Evolutionary conservation across 2,113 vertebrate species (phyloP), one percentile per base, ranked within the genome.

Genomic region (Vanacampus margaritifer): DNA sequence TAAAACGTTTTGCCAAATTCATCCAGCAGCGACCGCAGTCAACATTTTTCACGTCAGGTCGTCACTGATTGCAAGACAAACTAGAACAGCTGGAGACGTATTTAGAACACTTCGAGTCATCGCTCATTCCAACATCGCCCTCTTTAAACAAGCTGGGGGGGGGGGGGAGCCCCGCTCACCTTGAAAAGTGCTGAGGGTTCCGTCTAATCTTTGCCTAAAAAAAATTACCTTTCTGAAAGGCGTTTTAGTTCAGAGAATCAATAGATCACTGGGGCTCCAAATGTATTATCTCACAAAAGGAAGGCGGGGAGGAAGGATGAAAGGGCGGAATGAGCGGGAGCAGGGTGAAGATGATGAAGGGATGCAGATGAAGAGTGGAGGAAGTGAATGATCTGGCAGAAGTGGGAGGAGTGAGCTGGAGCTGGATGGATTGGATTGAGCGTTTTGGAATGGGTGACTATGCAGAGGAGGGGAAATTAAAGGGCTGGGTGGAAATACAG

Each of bases 191-290:
- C 73, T 71, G 75, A 28, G 56, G 56, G 76, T 89, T 84, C 80
- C 81, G 65, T 79, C 84, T 88, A 73, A 84, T 83, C 81, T 89
- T 80, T 83, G 83, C 67, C 82, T 82, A 24, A 79, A 90, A 90
- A 51, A 86, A 87, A 87, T 75, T 81, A 88, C 72, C 78, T 85
- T 87, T 89, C 78, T 84, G 82, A 83, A 80, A 81, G 84, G 72
- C 65, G 68, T 82, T 79, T 64, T 65, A 78, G 78, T 83, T 76
- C 74, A 71, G 69, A 43, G 72, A 86, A 92, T 93, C 91, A 81
- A 92, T 92, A 90, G 81, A 84, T 92, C 89, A 88, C 86, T 84
- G 84, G 84, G 85, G 83, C 91, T 89, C 85, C 86, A 90, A 89
- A 88, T 89, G 85, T 89, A 92, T 91, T 89, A 91, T 88, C 87